A percentile compares a stretch with the other conserved stretches of the same genome.
Evolutionary conservation across 2,797 vertebrate species (phyloP).

Genomic region (Crax fasciolata): DNA sequence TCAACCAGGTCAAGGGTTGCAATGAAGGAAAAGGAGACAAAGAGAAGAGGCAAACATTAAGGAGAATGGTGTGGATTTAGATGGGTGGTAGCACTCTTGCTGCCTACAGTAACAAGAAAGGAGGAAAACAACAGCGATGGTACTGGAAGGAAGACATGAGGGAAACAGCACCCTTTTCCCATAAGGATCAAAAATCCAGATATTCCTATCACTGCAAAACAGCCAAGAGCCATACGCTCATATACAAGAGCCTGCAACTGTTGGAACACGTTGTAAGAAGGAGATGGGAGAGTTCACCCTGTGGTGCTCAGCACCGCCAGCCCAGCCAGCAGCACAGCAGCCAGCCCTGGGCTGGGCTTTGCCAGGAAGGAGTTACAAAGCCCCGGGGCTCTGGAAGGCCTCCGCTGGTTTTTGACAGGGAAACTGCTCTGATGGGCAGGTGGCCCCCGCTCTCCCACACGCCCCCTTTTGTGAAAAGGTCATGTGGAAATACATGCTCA

Average conservation of each 20-base stretch:
- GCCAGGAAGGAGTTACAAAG: too few species aligned
- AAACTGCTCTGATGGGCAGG: neutral
- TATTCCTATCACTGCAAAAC: neutral
- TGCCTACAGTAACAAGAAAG: neutral
- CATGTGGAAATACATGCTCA: accelerated
- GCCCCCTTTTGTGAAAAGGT: neutral
- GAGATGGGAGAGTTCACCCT: too few species aligned
- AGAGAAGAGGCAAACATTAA: neutral
- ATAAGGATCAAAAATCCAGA: neutral
- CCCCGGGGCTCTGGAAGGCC: too few species aligned
- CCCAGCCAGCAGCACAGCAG: too few species aligned
- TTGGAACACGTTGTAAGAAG: too few species aligned
- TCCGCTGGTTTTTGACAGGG: too few species aligned
- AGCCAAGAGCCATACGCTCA: neutral
- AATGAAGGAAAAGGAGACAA: neutral
- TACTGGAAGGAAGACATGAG: neutral
- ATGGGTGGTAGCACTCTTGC: neutral
- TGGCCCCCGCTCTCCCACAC: too few species aligned
- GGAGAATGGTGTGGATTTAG: neutral
- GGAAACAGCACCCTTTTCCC: accelerated
- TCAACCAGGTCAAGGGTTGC: neutral
- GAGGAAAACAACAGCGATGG: neutral
- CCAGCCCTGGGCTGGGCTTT: neutral
- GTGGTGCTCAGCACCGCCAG: too few species aligned
- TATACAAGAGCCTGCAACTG: accelerated